phyloP scores from a whole-genome alignment of 2,113 vertebrate genomes.

The Sapajus apella region DNA sequence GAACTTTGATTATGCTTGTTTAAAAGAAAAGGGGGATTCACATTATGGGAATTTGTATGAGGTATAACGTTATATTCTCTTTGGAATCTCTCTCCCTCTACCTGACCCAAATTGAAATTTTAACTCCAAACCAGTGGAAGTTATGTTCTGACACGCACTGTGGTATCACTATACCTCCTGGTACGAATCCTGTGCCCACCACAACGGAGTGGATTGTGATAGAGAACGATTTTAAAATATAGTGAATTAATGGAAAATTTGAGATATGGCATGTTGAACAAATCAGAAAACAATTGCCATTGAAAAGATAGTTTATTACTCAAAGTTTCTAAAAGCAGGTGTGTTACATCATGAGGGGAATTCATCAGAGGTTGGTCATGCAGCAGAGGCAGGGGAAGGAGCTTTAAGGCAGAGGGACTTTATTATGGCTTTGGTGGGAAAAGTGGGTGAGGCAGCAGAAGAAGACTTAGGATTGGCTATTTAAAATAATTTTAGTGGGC shows the following conservation, averaged over 20 bases:
- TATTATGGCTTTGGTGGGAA: neutral
- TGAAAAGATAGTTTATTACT: neutral
- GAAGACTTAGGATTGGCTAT: neutral
- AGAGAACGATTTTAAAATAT: neutral
- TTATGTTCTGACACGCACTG: neutral
- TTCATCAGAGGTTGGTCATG: rapidly evolving
- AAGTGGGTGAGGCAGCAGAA: neutral
- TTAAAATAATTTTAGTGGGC: neutral
- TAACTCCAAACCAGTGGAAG: neutral
- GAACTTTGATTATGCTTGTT: constrained; percentile 3
- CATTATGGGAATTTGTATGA: neutral
- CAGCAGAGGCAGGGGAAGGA: neutral
- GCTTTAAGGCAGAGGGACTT: neutral
- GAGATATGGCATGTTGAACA: neutral
- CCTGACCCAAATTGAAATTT: neutral
- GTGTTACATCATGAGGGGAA: rapidly evolving
- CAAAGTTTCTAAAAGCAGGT: neutral
- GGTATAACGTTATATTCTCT: neutral
- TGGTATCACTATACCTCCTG: neutral
- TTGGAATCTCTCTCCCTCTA: neutral
- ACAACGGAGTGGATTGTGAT: neutral
- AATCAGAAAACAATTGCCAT: neutral
- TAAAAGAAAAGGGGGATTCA: neutral
- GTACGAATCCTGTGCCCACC: neutral
- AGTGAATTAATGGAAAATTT: neutral